Evolutionary conservation across 2,113 vertebrate species (phyloP), one percentile per base, ranked within the genome.

Genomic region (Actenoides hombroni): DNA sequence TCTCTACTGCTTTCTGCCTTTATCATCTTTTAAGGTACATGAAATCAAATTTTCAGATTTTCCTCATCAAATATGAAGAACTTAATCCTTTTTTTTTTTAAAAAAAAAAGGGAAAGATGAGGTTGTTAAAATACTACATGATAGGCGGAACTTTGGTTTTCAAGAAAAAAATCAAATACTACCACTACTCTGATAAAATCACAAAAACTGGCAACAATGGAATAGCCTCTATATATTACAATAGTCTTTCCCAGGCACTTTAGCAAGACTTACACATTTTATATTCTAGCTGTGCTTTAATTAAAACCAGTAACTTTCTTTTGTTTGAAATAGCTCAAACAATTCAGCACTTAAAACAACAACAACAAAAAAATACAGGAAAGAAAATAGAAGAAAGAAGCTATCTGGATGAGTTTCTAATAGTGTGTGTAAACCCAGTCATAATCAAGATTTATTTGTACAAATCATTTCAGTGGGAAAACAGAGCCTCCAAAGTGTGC

Each of bases 231-330:
- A 70, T 74, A 37, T 35, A 54, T 35, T 86, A 28, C 67, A 78
- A 42, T 49, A 37, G 29, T 95, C 31, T 95, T 88, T 92, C 78
- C 92, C 73, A 94, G 74, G 83, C 83, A 90, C 24, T 83, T 81
- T 57, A 79, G 61, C 78, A 87, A 85, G 51, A 79, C 20, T 79
- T 75, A 76, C 13, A 86, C 31, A 86, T 92, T 97, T 96, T 93
- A 54, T 90, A 79, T 91, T 87, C 65, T 51, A 87, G 53, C 40
- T 85, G 82, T 69, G 65, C 61, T 80, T 90, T 97, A 88, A 95
- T 96, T 95, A 91, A 96, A 97, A 94, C 23, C 69, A 97, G 64
- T 71, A 69, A 70, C 70, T 93, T 96, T 90, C 51, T 89, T 96
- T 90, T 92, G 67, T 97, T 88, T 95, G 44, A 95, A 97, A 96